Conservation (phyloP, 2,113 vertebrate species). For the Phrynosoma blainvillii region DNA sequence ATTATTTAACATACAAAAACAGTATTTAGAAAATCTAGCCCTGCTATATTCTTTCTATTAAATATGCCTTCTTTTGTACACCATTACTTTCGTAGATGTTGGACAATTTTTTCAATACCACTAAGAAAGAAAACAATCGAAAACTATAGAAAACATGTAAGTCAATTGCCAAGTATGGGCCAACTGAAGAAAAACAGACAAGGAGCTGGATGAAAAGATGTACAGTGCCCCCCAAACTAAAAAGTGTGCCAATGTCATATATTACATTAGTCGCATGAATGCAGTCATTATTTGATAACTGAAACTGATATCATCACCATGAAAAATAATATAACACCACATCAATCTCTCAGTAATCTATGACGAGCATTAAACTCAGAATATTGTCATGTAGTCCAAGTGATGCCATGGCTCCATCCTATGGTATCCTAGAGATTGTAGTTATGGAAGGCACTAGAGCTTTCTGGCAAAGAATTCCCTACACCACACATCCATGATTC, state of each 20-base stretch:
- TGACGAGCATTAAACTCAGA: neutral
- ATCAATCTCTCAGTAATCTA: neutral
- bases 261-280: neutral
- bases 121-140: neutral
- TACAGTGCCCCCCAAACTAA: neutral
- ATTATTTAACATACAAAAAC: neutral
- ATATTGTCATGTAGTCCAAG: neutral
- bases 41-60: neutral
- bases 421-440: too few relatives aligned
- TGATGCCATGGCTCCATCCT: too few relatives aligned
- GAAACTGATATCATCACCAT: neutral
- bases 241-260: neutral
- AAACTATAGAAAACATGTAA: slow-evolving; percentile 28
- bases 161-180: neutral
- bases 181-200: slow-evolving; percentile 22
- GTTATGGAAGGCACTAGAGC: too few relatives aligned
- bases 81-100: neutral
- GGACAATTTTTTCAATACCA: neutral
- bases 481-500: too few relatives aligned
- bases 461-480: too few relatives aligned
- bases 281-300: neutral
- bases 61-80: neutral
- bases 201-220: neutral
- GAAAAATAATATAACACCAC: neutral
- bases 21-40: neutral